Base-by-base conservation (phyloP, 2,113 vertebrate genomes). In the Monopterus albus region DNA sequence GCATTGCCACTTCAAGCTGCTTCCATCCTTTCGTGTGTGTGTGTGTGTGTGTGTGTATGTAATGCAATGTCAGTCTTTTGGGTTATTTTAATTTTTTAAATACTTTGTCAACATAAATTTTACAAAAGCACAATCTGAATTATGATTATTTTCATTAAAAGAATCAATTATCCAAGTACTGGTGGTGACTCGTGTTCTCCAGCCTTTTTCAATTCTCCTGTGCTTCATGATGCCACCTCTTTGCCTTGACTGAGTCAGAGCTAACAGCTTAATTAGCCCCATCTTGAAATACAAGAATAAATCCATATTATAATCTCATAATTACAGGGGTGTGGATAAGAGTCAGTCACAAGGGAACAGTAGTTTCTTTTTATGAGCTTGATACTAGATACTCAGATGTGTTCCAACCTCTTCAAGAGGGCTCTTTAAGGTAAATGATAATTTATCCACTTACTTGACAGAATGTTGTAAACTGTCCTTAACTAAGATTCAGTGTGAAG, bases 251-350 rank as follows among this genome's bases (percentile, higher is more conserved):
- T n/a, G n/a, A n/a, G n/a, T n/a, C n/a, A n/a, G n/a, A n/a, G n/a
- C n/a, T n/a, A n/a, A n/a, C n/a, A n/a, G n/a, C n/a, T n/a, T 25
- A 39, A 21, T 78, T 38, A 38, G 21, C 52, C 26, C 14, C 18
- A 39, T 43, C 60, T 21, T 51, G 28, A 51, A 46, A 45, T 43
- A 62, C 50, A 49, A 36, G 40, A 55, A 31, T 23, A 31, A 35
- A 33, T n/a, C 10, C 17, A 46, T 31, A 65, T 17, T 23, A 28
- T 31, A n/a, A 36, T 38, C 11, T 13, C 28, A 1, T 11, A 11
- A 31, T 71, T 59, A 39, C n/a, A 46, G 11, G 35, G 45, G 43
- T 59, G 66, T 71, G 29, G 6, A 21, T 11, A 18, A 1, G 43
- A 51, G 7, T 14, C 6, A 2, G 10, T 49, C 21, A 63, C 46